These are phyloP conservation scores for Vireo griseus DNA, from an alignment of 2,797 vertebrate species.

Conservation along the genomic window DNA sequence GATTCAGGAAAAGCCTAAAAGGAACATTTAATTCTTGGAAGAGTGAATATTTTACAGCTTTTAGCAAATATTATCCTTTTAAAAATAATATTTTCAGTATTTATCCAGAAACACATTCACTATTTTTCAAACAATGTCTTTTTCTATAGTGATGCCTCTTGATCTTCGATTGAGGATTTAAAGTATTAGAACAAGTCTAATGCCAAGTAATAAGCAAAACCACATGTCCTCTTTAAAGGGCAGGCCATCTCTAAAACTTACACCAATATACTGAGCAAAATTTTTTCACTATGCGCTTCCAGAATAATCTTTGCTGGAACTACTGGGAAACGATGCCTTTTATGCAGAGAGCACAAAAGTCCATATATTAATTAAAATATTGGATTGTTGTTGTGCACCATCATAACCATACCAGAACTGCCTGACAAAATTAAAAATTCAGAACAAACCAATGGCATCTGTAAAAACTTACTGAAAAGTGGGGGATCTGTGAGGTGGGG, in stretches of 20 bases:
- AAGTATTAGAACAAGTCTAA: background rate
- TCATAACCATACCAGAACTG: background rate
- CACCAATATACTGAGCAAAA: background rate
- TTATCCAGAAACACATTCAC: background rate
- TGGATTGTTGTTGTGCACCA: background rate
- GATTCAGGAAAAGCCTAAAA: background rate
- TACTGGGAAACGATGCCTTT: background rate
- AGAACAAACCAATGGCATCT: background rate
- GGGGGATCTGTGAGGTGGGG: fast-evolving
- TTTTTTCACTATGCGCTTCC: background rate
- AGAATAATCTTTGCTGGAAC: background rate
- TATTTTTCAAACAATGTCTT: background rate
- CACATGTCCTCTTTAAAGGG: background rate
- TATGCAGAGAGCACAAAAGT: background rate
- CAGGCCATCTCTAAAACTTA: background rate
- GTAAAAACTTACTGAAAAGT: background rate
- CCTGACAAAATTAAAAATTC: background rate
- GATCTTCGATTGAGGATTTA: background rate
- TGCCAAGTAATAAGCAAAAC: background rate
- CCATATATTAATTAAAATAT: background rate
- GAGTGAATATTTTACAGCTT: background rate
- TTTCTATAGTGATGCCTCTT: background rate
- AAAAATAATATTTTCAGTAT: background rate
- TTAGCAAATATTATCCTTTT: background rate
- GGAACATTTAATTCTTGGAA: background rate